Percentiles rank a stretch among this genome's conserved stretches.
Evolutionary conservation across 2,888 invertebrate genomes (phyloP).

Genomic region (Diplolepis rosae): DNA sequence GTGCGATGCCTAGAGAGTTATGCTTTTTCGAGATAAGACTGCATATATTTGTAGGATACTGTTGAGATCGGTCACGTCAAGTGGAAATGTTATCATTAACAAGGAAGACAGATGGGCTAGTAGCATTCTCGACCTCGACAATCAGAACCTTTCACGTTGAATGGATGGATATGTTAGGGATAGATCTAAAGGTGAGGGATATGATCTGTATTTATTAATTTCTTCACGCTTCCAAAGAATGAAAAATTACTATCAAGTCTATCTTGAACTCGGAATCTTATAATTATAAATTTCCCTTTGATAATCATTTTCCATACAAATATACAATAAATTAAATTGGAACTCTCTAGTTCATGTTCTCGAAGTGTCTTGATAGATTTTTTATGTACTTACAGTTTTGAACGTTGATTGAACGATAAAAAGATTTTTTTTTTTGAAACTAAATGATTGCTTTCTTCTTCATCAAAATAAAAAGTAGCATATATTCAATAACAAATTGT

Average conservation of each 20-base stretch:
- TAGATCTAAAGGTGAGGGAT: not conserved
- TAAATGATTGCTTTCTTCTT: too few relatives aligned
- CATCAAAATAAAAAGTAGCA: too few relatives aligned
- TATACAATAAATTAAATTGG: too few relatives aligned
- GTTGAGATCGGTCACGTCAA: slow-evolving; percentile 46
- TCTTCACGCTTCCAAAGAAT: not conserved
- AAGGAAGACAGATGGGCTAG: slow-evolving; percentile 64
- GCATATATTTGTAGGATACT: slow-evolving; percentile 32
- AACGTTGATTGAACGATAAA: too few relatives aligned
- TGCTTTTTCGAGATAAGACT: slow-evolving; percentile 41
- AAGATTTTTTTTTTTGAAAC: too few relatives aligned
- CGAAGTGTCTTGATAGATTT: too few relatives aligned
- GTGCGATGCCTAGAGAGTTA: slow-evolving; percentile 24
- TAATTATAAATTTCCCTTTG: not conserved
- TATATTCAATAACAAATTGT: too few relatives aligned
- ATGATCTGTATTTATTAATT: not conserved
- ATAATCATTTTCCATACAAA: too few relatives aligned
- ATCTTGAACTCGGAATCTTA: not conserved
- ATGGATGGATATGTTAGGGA: slow-evolving; percentile 1
- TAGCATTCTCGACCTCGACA: slow-evolving; percentile 51
- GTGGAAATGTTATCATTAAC: slow-evolving; percentile 63
- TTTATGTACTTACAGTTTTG: too few relatives aligned
- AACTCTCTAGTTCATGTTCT: too few relatives aligned
- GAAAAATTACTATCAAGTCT: not conserved
- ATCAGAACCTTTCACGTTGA: slow-evolving; percentile 20